phyloP scores from a whole-genome alignment of 23 tunicate species.

The Phallusia fumigata region DNA sequence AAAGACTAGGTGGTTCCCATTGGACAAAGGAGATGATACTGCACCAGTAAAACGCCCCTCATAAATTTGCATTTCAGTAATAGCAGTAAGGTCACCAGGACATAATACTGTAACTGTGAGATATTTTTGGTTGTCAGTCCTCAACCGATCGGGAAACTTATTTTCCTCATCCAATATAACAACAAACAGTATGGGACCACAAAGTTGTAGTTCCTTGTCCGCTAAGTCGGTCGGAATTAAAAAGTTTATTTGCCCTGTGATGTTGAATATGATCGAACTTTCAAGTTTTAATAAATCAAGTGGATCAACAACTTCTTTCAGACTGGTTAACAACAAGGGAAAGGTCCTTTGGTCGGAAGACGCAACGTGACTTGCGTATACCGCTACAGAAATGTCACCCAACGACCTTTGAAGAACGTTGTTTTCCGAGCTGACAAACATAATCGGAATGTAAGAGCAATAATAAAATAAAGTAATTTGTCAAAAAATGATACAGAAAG shows the following conservation, averaged over 20 bases:
- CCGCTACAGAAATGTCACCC: not conserved
- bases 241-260: not conserved
- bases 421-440: not conserved
- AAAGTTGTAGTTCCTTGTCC: not conserved
- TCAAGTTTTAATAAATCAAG: constrained; percentile 26
- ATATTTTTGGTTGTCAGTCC: constrained; percentile 16
- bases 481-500: too few relatives aligned
- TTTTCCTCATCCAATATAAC: constrained; percentile 23
- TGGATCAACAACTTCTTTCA: not conserved
- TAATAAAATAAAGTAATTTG: too few relatives aligned
- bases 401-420: not conserved
- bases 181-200: constrained; percentile 13
- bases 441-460: too few relatives aligned
- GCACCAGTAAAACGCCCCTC: not conserved
- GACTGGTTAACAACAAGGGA: not conserved
- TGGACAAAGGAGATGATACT: not conserved
- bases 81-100: constrained; percentile 30
- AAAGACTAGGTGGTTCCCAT: not conserved
- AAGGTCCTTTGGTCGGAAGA: not conserved
- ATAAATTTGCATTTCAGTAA: not conserved
- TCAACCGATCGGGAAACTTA: not conserved
- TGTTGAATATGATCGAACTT: not conserved
- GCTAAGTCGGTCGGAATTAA: constrained; percentile 7
- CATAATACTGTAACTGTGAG: not conserved
- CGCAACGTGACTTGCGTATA: not conserved